Percentiles rank a stretch among this genome's conserved stretches.
Evolutionary conservation across 2,113 vertebrate species (phyloP).

Genomic region (Eclectus roratus): DNA sequence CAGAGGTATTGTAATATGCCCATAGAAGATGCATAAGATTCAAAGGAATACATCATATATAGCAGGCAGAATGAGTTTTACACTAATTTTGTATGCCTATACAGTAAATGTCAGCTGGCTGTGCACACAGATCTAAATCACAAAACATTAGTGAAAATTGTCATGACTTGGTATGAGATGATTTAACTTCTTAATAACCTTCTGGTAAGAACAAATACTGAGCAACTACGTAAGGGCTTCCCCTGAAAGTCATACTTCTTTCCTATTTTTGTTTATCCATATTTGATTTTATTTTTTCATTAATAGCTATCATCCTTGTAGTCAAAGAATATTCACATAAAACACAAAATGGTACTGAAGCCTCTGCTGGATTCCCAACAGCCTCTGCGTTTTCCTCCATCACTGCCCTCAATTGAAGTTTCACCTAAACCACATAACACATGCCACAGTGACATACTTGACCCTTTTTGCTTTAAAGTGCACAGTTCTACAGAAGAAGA

Average conservation of each 20-base stretch:
- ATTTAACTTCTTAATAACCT: neutral
- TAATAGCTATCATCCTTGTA: neutral
- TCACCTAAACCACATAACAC: neutral
- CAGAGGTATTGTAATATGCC: neutral
- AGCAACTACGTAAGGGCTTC: neutral
- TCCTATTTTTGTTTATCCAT: neutral
- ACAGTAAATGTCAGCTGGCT: neutral
- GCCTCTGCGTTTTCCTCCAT: neutral
- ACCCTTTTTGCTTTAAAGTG: neutral
- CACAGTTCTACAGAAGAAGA: neutral
- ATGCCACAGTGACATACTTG: neutral
- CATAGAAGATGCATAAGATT: neutral
- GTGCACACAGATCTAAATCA: neutral
- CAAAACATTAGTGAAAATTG: neutral
- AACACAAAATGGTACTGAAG: neutral
- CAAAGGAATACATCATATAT: neutral
- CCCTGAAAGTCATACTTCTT: neutral
- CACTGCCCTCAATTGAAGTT: neutral
- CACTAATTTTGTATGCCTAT: neutral
- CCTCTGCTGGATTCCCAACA: neutral
- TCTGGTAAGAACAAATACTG: neutral
- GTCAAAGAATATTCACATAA: neutral
- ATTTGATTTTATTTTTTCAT: neutral
- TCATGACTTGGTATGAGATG: neutral
- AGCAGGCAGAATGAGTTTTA: neutral